Evolutionary conservation across 2,113 vertebrate species (phyloP).

Genomic region (Cairina moschata): DNA sequence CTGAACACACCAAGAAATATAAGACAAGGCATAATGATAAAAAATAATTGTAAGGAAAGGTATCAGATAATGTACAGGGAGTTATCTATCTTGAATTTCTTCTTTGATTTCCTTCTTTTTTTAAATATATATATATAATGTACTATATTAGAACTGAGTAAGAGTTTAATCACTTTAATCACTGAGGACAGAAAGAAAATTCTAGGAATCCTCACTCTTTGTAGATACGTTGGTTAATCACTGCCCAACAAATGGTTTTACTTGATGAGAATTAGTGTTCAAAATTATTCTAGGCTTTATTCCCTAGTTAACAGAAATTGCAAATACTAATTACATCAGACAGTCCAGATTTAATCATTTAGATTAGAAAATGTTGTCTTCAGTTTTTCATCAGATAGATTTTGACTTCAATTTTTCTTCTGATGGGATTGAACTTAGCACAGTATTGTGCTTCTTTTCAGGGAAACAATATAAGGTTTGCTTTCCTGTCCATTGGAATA

Average conservation of each 20-base stretch:
- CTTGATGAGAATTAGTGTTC: neutral
- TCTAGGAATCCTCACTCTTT: neutral
- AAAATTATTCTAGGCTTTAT: neutral
- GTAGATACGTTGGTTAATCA: neutral
- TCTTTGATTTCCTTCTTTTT: neutral
- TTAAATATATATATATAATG: neutral
- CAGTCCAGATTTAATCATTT: neutral
- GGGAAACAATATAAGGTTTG: neutral
- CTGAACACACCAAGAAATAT: neutral
- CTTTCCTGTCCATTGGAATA: neutral
- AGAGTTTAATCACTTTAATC: neutral
- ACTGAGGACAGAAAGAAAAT: neutral
- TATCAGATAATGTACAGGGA: neutral
- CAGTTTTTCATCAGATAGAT: neutral
- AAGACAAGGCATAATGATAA: neutral
- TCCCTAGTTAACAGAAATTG: neutral
- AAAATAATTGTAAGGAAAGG: neutral
- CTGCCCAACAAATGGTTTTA: neutral
- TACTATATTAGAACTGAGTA: neutral
- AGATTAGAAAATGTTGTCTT: neutral
- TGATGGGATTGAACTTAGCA: neutral
- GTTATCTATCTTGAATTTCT: neutral
- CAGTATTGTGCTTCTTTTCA: neutral
- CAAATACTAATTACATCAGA: neutral
- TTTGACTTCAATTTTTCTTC: neutral